Conservation (phyloP, 2,888 invertebrate genomes). For the Trachelus troglodyta region DNA sequence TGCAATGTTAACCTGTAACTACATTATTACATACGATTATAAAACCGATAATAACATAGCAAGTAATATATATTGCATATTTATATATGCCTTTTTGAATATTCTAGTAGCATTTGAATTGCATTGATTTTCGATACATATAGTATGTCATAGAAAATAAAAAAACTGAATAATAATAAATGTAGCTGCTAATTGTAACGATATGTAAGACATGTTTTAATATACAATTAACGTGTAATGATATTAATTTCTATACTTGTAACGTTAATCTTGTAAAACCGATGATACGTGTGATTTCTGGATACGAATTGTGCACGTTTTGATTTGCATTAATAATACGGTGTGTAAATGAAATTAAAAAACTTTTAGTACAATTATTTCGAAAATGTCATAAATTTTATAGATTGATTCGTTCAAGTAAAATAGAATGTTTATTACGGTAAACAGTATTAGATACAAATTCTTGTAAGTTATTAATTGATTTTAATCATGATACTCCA, state of each 20-base stretch:
- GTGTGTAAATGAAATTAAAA: too few relatives aligned
- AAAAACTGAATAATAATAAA: too few relatives aligned
- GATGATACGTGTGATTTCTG: too few relatives aligned
- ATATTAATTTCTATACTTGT: too few relatives aligned
- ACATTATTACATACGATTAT: not conserved
- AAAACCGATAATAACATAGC: not conserved
- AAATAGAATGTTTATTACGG: not conserved
- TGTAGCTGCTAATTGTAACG: too few relatives aligned
- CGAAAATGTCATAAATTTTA: too few relatives aligned
- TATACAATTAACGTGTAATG: too few relatives aligned
- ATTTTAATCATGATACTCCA: not conserved
- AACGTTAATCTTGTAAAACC: too few relatives aligned
- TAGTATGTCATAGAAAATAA: not conserved
- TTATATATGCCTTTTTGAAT: not conserved
- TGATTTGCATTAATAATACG: too few relatives aligned
- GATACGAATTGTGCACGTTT: too few relatives aligned
- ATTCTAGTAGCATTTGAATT: not conserved
- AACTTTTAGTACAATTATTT: too few relatives aligned
- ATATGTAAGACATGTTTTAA: too few relatives aligned
- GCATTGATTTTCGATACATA: not conserved
- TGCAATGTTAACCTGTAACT: slow-evolving; percentile 6
- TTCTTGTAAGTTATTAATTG: not conserved
- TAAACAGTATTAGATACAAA: not conserved
- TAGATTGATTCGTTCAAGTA: not conserved
- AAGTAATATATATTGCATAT: not conserved